Percentiles rank a stretch among this genome's conserved stretches.
These are phyloP conservation scores for Neotragus pygmaeus DNA, from an alignment of 2,113 vertebrate species.

Conservation along the genomic window DNA sequence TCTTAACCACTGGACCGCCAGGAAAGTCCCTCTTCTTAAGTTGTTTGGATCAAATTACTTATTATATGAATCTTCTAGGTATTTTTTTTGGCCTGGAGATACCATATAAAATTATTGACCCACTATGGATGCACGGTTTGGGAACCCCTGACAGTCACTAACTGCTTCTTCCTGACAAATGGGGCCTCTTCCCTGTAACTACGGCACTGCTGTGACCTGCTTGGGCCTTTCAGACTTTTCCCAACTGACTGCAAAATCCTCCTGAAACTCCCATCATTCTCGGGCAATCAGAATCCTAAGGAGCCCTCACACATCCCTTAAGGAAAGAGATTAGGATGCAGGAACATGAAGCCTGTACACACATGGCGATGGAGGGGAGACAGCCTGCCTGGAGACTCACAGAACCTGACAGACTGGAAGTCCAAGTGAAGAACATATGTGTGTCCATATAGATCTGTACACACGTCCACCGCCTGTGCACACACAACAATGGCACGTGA, in stretches of 20 bases:
- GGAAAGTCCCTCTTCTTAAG: neutral
- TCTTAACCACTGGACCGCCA: neutral
- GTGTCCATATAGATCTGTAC: rapidly evolving
- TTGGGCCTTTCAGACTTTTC: neutral
- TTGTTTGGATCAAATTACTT: neutral
- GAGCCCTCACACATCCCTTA: neutral
- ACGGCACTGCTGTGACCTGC: neutral
- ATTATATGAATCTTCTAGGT: too few species aligned
- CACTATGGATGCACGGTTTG: neutral
- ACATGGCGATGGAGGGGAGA: neutral
- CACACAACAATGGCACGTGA: rapidly evolving
- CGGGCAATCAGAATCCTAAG: neutral
- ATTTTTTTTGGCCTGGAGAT: neutral
- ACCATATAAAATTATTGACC: neutral
- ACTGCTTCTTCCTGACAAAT: neutral
- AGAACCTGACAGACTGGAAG: neutral
- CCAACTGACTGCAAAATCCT: neutral
- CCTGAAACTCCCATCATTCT: neutral
- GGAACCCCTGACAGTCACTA: neutral
- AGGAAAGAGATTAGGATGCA: neutral
- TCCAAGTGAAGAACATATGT: neutral
- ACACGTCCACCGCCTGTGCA: rapidly evolving
- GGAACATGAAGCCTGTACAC: neutral
- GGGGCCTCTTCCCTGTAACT: neutral
- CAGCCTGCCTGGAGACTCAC: neutral